Conservation (phyloP, 2,113 vertebrate genomes). For the Zosterops pallidus region DNA sequence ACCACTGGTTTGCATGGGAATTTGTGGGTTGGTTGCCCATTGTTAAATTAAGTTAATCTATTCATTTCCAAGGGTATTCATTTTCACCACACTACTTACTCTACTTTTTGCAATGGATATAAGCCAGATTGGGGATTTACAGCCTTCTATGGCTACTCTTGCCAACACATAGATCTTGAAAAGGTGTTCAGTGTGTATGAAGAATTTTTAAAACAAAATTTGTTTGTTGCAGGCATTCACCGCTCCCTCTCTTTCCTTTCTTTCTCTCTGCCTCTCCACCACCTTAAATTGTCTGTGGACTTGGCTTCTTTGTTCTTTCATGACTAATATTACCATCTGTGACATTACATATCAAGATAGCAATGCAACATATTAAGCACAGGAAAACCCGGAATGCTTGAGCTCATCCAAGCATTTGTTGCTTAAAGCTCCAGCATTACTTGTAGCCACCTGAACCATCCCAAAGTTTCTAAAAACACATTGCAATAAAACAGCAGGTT, state of each 20-base stretch:
- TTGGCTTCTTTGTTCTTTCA: conserved; percentile 83
- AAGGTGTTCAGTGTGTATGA: conserved; percentile 60
- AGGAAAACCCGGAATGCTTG: conserved; percentile 75
- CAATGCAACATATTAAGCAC: conserved; percentile 80
- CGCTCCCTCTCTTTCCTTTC: neutral
- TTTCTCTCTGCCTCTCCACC: conserved; percentile 22
- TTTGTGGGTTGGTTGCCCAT: conserved; percentile 70
- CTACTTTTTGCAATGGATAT: conserved; percentile 66
- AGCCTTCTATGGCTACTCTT: conserved; percentile 42
- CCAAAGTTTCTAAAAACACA: conserved; percentile 28
- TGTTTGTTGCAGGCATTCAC: conserved; percentile 30
- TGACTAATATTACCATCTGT: conserved; percentile 86
- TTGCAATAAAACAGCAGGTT: conserved; percentile 51
- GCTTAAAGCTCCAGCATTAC: conserved; percentile 64
- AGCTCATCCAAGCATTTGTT: conserved; percentile 74
- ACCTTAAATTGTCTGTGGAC: conserved; percentile 73
- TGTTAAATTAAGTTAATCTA: conserved; percentile 78
- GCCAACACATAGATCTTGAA: conserved; percentile 55
- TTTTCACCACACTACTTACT: conserved; percentile 68
- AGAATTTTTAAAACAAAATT: conserved; percentile 63
- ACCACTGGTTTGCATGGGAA: conserved; percentile 72
- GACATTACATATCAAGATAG: conserved; percentile 82
- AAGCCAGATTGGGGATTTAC: conserved; percentile 71
- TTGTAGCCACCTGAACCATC: conserved; percentile 72
- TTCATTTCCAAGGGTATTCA: conserved; percentile 68